These are phyloP conservation scores for Melopsittacus undulatus DNA, from an alignment of 2,797 vertebrate genomes.

Conservation along the genomic window DNA sequence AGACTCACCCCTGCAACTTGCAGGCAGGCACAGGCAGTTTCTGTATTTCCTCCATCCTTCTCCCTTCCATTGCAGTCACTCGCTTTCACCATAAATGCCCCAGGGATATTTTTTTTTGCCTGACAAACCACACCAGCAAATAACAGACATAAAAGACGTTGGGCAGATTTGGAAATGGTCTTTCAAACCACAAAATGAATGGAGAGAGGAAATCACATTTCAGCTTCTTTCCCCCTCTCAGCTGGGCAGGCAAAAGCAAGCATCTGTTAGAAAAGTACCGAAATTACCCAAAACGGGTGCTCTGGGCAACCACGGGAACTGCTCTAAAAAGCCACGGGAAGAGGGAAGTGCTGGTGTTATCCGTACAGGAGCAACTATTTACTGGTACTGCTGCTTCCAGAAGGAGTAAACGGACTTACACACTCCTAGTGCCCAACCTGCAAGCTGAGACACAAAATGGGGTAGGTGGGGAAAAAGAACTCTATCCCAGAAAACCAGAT, in stretches of 20 bases:
- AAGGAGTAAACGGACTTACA: neutral
- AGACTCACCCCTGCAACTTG: neutral
- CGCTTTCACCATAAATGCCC: neutral
- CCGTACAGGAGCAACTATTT: neutral
- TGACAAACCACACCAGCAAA: neutral
- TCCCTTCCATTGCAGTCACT: neutral
- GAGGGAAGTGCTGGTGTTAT: neutral
- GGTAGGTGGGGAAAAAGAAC: neutral
- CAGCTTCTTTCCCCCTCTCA: neutral
- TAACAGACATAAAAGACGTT: neutral
- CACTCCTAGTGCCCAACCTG: neutral
- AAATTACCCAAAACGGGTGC: neutral
- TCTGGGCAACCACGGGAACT: neutral
- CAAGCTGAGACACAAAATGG: neutral
- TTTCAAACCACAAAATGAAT: constrained; percentile 31
- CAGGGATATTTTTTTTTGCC: neutral
- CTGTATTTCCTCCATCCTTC: neutral
- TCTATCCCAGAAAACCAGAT: neutral
- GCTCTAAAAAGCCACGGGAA: constrained; percentile 1
- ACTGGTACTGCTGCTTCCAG: neutral
- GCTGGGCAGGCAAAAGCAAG: neutral
- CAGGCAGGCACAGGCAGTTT: neutral
- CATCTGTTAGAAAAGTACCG: neutral
- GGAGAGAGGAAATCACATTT: constrained; percentile 20
- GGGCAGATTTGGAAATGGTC: neutral